Conservation (phyloP, 2,797 vertebrate genomes). For the Kryptopterus vitreolus region DNA sequence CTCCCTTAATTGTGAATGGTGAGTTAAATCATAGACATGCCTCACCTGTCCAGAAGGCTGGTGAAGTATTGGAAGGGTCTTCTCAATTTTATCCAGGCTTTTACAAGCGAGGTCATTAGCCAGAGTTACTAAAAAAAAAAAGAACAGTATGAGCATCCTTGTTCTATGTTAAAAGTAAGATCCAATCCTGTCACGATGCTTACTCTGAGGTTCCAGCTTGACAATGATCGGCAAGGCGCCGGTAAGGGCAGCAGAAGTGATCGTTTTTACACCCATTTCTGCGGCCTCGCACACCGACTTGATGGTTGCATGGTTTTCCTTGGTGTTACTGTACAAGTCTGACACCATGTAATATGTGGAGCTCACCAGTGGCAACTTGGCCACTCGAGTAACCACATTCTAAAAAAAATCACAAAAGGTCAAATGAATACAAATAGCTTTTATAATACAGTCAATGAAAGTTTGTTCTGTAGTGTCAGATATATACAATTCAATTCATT, state of each 20-base stretch:
- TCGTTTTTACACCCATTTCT: slow-evolving; percentile 82
- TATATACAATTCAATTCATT: too few relatives aligned
- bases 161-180: background rate
- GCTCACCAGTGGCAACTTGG: slow-evolving; percentile 84
- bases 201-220: slow-evolving; percentile 88
- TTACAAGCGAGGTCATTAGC: slow-evolving; percentile 86
- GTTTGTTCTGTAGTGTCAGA: background rate
- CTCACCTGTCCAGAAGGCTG: slow-evolving; percentile 83
- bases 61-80: slow-evolving; percentile 81
- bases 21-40: background rate
- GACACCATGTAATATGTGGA: slow-evolving; percentile 84
- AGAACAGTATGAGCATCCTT: background rate
- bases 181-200: slow-evolving; percentile 56
- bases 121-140: slow-evolving; percentile 74
- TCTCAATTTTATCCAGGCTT: slow-evolving; percentile 88
- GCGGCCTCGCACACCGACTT: slow-evolving; percentile 85
- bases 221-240: slow-evolving; percentile 83
- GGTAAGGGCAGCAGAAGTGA: slow-evolving; percentile 80
- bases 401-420: slow-evolving; percentile 53
- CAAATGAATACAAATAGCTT: background rate
- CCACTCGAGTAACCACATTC: slow-evolving; percentile 84
- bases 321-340: slow-evolving; percentile 80
- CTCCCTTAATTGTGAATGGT: background rate
- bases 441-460: background rate
- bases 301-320: slow-evolving; percentile 84